These are phyloP conservation scores for Tetrao urogallus DNA, from an alignment of 2,113 vertebrate species.

Conservation along the genomic window DNA sequence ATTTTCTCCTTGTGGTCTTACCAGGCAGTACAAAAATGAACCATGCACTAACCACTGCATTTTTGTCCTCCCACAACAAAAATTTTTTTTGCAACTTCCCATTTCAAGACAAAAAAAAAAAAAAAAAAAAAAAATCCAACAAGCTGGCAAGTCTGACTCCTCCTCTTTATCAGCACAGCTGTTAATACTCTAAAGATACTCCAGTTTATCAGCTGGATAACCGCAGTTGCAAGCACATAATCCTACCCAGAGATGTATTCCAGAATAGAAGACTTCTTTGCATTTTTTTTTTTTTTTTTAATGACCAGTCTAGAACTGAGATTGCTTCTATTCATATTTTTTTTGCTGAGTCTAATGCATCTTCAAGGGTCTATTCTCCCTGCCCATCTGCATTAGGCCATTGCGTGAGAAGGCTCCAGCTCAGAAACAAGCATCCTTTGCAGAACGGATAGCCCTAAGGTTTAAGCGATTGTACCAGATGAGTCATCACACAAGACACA, in stretches of 20 bases:
- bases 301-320: not conserved
- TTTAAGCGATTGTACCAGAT: not conserved
- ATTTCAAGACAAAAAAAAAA: not conserved
- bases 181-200: not conserved
- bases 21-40: not conserved
- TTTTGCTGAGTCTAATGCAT: not conserved
- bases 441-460: not conserved
- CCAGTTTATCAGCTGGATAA: rapidly evolving
- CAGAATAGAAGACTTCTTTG: not conserved
- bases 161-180: not conserved
- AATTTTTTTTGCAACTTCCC: not conserved
- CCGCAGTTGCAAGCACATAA: not conserved
- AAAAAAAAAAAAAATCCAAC: no score
- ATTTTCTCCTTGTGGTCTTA: not conserved
- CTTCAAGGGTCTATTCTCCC: not conserved
- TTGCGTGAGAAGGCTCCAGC: not conserved
- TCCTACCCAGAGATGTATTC: not conserved
- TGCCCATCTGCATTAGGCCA: not conserved
- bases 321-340: not conserved
- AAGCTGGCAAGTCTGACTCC: not conserved
- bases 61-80: not conserved
- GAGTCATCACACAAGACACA: not conserved
- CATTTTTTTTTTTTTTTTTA: not conserved
- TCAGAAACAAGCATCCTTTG: not conserved
- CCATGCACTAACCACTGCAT: not conserved